These are phyloP conservation scores for Cephus runcator DNA, from an alignment of 2,888 invertebrate genomes.

Conservation along the genomic window DNA sequence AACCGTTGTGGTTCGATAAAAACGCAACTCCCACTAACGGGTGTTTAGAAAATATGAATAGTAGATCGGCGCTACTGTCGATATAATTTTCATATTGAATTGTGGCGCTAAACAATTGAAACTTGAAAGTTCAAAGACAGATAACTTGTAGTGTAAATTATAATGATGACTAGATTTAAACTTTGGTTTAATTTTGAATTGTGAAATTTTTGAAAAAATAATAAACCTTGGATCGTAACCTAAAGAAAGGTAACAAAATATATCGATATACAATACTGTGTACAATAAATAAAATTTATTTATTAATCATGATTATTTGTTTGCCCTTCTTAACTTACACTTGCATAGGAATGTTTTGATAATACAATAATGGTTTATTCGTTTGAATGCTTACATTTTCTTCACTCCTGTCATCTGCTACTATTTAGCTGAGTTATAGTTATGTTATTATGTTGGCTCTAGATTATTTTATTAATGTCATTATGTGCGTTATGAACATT, in stretches of 20 bases:
- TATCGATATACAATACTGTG: background rate
- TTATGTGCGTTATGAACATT: background rate
- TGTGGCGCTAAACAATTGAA: background rate
- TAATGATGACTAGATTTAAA: background rate
- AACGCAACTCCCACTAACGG: background rate
- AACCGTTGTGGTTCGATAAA: background rate
- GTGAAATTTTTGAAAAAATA: background rate
- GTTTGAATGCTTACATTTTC: background rate
- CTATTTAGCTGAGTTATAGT: background rate
- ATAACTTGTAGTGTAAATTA: background rate
- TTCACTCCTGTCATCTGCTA: background rate
- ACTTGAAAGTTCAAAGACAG: background rate
- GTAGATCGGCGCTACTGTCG: background rate
- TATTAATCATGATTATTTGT: background rate
- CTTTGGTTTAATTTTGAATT: background rate
- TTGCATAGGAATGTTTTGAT: background rate
- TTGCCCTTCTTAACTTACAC: background rate
- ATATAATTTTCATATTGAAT: background rate
- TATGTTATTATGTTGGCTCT: background rate
- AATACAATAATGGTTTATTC: background rate
- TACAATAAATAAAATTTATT: background rate
- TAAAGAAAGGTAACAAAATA: background rate
- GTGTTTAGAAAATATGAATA: background rate
- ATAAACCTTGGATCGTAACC: background rate
- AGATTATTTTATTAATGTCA: background rate